These are phyloP conservation scores for Scolopax mira DNA, from an alignment of 2,113 vertebrate species.

Conservation along the genomic window DNA sequence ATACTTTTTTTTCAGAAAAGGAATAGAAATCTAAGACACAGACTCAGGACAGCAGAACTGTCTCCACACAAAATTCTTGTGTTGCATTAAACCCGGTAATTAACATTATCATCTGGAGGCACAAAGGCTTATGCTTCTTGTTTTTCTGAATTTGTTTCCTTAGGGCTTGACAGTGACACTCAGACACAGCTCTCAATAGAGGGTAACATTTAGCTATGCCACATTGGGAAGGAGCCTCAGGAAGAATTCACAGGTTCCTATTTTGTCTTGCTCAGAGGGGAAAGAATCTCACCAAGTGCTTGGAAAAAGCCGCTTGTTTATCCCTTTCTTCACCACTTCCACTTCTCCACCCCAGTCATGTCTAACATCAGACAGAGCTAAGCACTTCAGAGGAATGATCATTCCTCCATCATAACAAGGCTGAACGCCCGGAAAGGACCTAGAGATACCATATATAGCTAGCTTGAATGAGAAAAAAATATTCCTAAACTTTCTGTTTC, in stretches of 20 bases:
- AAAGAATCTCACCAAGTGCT: neutral
- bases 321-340: neutral
- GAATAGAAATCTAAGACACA: neutral
- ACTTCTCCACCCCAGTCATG: neutral
- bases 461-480: neutral
- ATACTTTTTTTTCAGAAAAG: neutral
- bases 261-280: neutral
- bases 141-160: slow-evolving; percentile 10
- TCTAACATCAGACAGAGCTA: neutral
- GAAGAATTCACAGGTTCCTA: slow-evolving; percentile 12
- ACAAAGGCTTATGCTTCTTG: neutral
- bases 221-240: neutral
- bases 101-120: neutral
- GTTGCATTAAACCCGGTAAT: slow-evolving; percentile 14
- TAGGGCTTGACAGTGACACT: neutral
- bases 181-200: neutral
- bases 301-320: neutral
- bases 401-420: neutral
- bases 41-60: neutral
- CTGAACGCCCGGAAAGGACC: neutral
- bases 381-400: neutral
- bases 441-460: neutral
- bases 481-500: neutral
- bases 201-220: slow-evolving; percentile 26
- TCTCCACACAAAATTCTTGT: neutral